A percentile compares a stretch with the other conserved stretches of the same genome.
These are phyloP conservation scores for Diorhabda sublineata DNA, from an alignment of 1,140 invertebrate species.

Conservation along the genomic window DNA sequence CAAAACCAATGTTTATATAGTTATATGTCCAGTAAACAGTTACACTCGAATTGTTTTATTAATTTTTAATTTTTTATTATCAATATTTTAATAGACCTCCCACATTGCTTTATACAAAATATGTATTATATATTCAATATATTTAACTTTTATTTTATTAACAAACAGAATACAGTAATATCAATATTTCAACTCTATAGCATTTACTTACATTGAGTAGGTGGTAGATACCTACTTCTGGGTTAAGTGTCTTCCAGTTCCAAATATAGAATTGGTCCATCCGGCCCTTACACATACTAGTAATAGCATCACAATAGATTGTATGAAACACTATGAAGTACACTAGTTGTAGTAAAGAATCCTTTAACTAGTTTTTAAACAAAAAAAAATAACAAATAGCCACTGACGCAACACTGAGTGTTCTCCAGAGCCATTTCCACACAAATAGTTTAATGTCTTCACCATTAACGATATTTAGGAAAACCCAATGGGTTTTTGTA, in stretches of 20 bases:
- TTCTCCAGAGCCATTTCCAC: neutral
- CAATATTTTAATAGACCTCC: too few species aligned
- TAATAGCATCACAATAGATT: neutral
- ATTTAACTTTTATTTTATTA: neutral
- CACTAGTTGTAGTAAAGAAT: neutral
- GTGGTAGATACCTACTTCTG: neutral
- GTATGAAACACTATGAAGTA: neutral
- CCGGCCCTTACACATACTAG: neutral
- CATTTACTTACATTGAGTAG: neutral
- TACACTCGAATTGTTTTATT: too few species aligned
- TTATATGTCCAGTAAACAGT: too few species aligned
- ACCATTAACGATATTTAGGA: neutral
- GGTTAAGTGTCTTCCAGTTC: conserved; percentile 1
- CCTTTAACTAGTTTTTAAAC: neutral
- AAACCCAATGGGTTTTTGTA: neutral
- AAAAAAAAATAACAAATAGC: neutral
- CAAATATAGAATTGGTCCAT: conserved; percentile 1
- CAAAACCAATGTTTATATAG: too few species aligned
- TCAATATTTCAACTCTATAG: neutral
- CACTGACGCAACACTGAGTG: neutral
- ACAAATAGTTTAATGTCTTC: neutral
- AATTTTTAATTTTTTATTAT: too few species aligned
- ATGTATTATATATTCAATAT: neutral
- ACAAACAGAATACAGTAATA: neutral
- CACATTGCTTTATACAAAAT: neutral